Conservation (phyloP, 2,113 vertebrate genomes). For the Elephantulus edwardii region DNA sequence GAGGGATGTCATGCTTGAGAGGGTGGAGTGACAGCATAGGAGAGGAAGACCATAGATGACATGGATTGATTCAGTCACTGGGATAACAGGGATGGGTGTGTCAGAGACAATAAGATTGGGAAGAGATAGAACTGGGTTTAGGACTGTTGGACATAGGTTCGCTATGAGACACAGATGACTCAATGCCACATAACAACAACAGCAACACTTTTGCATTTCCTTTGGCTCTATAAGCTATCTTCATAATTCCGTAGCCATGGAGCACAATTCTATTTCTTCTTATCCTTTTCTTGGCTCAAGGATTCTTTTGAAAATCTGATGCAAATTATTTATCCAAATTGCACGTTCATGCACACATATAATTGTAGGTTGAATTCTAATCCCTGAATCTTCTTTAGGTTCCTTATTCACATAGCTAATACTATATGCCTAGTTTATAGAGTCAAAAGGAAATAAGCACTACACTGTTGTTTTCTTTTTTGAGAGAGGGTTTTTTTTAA, state of each 20-base stretch:
- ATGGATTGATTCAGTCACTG: no score
- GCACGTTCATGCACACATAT: not conserved
- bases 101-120: no score
- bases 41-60: no score
- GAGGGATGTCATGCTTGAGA: no score
- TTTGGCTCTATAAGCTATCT: constrained; percentile 19
- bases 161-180: no score
- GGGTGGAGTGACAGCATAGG: no score
- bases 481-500: no score
- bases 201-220: not conserved
- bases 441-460: not conserved
- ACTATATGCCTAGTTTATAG: not conserved
- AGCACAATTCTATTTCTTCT: constrained; percentile 14
- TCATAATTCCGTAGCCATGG: not conserved
- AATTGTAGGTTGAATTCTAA: not conserved
- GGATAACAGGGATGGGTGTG: no score
- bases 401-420: not conserved
- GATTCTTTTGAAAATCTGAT: constrained; percentile 44
- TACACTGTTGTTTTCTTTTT: constrained; percentile 12
- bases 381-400: constrained; percentile 2
- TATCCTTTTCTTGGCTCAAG: not conserved
- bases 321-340: not conserved
- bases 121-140: no score
- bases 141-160: no score
- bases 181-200: no score